phyloP scores from a whole-genome alignment of 2,888 invertebrate genomes.

The Plutella xylostella region DNA sequence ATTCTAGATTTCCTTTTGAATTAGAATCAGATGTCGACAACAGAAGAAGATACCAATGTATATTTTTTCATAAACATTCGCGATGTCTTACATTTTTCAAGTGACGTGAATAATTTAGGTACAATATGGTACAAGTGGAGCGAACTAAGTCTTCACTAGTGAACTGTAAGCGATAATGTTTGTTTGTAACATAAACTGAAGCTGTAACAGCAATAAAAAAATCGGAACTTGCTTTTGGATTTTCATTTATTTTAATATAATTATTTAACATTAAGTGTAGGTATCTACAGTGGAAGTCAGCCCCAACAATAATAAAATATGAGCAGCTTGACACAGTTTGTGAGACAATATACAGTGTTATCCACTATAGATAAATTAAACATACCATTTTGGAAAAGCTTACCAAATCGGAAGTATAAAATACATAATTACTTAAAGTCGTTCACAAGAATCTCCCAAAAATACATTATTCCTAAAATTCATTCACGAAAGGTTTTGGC shows the following conservation, averaged over 20 bases:
- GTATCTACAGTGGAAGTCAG: too few species aligned
- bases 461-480: too few species aligned
- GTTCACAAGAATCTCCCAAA: too few species aligned
- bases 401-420: too few species aligned
- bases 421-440: too few species aligned
- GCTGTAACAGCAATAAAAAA: constrained; percentile 68
- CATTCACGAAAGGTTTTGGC: too few species aligned
- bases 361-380: too few species aligned
- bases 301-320: too few species aligned
- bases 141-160: constrained; percentile 54
- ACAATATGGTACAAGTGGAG: constrained; percentile 40
- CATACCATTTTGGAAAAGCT: too few species aligned
- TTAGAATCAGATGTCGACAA: not conserved
- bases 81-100: constrained; percentile 2
- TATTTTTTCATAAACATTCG: constrained; percentile 29
- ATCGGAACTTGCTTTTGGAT: constrained; percentile 42
- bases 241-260: constrained; percentile 17
- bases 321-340: too few species aligned
- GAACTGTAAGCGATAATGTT: constrained; percentile 57
- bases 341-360: too few species aligned
- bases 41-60: constrained; percentile 16
- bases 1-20: constrained; percentile 2
- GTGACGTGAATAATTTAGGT: constrained; percentile 20
- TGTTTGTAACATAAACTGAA: constrained; percentile 61
- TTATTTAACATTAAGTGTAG: too few species aligned